Conservation (phyloP, 2,113 vertebrate genomes). For the Formicarius rufipectus region DNA sequence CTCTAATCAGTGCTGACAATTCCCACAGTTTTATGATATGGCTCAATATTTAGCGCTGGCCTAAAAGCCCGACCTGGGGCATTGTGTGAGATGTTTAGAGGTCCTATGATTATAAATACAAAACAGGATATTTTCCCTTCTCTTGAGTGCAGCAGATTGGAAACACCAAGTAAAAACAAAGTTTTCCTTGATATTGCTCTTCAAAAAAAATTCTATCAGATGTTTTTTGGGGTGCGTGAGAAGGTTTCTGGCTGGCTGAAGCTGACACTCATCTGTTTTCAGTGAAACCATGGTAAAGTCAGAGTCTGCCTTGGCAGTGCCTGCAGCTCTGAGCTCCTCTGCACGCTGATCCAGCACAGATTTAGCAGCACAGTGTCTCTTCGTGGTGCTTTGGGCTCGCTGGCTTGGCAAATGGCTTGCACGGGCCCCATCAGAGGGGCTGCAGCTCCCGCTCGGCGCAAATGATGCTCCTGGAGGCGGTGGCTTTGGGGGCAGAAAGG, state of each 20-base stretch:
- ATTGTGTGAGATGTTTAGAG: background rate
- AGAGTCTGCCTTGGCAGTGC: background rate
- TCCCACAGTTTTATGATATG: background rate
- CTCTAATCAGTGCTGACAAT: constrained; percentile 5
- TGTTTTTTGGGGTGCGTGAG: background rate
- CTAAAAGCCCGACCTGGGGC: background rate
- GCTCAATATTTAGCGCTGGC: background rate
- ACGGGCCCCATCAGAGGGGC: fast-evolving
- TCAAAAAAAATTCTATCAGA: background rate
- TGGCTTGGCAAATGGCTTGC: background rate
- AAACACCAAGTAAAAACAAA: background rate
- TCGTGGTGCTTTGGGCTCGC: background rate
- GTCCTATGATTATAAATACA: background rate
- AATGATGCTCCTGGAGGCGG: fast-evolving
- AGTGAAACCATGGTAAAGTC: background rate
- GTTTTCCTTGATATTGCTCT: background rate
- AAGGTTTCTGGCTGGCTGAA: background rate
- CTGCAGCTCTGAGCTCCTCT: background rate
- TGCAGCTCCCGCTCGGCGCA: background rate
- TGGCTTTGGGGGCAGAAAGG: background rate
- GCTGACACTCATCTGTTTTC: background rate
- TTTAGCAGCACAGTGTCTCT: background rate
- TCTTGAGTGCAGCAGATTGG: background rate
- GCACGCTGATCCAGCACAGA: background rate
- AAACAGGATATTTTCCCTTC: background rate